phyloP scores from a whole-genome alignment of 2,113 vertebrate species.

The Seriola rivoliana region DNA sequence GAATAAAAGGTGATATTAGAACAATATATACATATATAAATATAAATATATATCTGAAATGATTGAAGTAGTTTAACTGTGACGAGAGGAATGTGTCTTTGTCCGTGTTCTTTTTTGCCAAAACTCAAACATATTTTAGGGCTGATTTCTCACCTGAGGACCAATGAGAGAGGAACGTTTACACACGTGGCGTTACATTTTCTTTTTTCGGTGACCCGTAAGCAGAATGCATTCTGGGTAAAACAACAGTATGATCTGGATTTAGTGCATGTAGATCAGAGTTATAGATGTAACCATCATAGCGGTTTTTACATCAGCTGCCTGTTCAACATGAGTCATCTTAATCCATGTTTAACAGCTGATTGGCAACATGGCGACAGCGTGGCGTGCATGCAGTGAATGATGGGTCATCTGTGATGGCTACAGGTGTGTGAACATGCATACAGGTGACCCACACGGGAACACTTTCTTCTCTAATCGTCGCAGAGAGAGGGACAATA shows the following conservation, averaged over 20 bases:
- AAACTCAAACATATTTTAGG: constrained; percentile 51
- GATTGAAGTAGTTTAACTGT: not conserved
- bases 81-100: constrained; percentile 64
- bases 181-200: constrained; percentile 19
- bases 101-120: constrained; percentile 68
- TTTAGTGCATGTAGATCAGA: not conserved
- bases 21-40: constrained; percentile 25
- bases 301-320: constrained; percentile 5
- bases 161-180: constrained; percentile 44
- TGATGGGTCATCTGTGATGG: not conserved
- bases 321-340: not conserved
- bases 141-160: constrained; percentile 46
- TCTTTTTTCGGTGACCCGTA: not conserved
- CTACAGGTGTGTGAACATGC: too few species aligned
- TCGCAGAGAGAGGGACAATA: not conserved
- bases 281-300: constrained; percentile 22
- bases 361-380: not conserved
- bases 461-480: not conserved
- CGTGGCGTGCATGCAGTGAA: not conserved
- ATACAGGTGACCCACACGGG: not conserved
- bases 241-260: not conserved
- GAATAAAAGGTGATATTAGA: not conserved
- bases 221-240: not conserved
- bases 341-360: not conserved
- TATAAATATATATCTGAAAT: constrained; percentile 13